Evolutionary conservation across 2,113 vertebrate genomes (phyloP), one percentile per base, ranked within the genome.

Genomic region (Stomatorhinus ivindoensis): DNA sequence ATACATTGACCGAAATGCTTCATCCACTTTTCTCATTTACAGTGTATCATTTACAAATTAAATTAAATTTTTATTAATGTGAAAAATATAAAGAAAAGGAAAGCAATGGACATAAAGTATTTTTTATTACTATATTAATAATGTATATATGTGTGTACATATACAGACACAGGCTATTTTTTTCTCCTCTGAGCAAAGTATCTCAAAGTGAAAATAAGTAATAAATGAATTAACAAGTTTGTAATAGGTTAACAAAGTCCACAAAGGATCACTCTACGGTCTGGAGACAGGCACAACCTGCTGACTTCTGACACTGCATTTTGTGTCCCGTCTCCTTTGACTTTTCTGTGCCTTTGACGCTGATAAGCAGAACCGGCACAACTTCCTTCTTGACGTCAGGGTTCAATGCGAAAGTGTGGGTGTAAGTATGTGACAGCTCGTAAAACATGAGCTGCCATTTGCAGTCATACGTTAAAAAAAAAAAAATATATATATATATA

Each of bases 381-480:
- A 39, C 61, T 69, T 48, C 58, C 24, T 46, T 48, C 21, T 27
- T 50, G 44, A 46, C 24, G 27, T 42, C 83, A n/a, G n/a, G 5
- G 13, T 24, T 24, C 42, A 76, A 4, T 27, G n/a, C 61, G 3
- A 27, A 76, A 76, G 15, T 39, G 15, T 39, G 69, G 27, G 13
- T 80, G 73, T 42, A 3, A 80, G 47, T 50, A 35, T 46, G 24
- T 31, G 65, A n/a, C 44, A 89, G 90, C 91, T 88, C 65, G 91
- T 88, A 50, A 80, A 76, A 90, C 86, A 90, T 44, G 88, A 55
- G 31, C 53, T 87, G 47, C 76, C 47, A 50, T 87, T 88, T 84
- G 73, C 89, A 89, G 89, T 85, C 39, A 69, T 31, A 89, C 27
- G 35, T 58, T 9, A 82, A 88, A 13, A 87, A 42, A 17, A 82